Base-by-base conservation (phyloP, 92 coral and sea anemone species). In the Heliopora coerulea region DNA sequence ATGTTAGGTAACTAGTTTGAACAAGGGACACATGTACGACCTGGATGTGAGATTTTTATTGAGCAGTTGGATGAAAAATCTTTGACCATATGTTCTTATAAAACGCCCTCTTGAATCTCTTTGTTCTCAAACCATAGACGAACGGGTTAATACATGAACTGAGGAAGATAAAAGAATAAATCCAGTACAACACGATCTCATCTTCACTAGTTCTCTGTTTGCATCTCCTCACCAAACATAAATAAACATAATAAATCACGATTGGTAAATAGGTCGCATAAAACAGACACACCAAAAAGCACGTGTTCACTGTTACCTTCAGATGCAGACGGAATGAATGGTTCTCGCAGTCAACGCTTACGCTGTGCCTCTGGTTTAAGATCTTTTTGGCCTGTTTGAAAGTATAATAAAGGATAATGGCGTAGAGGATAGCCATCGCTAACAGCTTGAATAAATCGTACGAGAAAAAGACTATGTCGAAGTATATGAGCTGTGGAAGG, bases 211-310 rank as follows among this genome's bases (percentile, higher is more conserved):
- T n/a, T n/a, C n/a, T n/a, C n/a, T n/a, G n/a, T n/a, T n/a, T n/a
- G n/a, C n/a, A n/a, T n/a, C n/a, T 28, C 30, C 25, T n/a, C 25
- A 15, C 21, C 3, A 12, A 0, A 67, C 59, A 37, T 44, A 21
- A n/a, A 59, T 67, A 48, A 42, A 59, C 44, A 21, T 44, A 44
- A 49, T 67, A 67, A 23, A 67, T 67, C 11, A 67, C 26, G 0
- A 29, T 23, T 18, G 74, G 74, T 24, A 67, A 67, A 27, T 44
- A 44, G 0, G 74, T 67, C 15, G 74, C 40, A 21, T 67, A 67
- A 29, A 44, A 67, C 41, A 67, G 48, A 13, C 58, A 67, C 49
- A 67, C 74, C 0, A 67, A 27, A 27, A 48, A 8, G 29, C 44
- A 67, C n/a, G 74, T 67, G 17, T 67, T 67, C 13, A 20, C 10